Evolutionary conservation across 2,797 vertebrate genomes (phyloP).

Genomic region (Poecilia velifera): DNA sequence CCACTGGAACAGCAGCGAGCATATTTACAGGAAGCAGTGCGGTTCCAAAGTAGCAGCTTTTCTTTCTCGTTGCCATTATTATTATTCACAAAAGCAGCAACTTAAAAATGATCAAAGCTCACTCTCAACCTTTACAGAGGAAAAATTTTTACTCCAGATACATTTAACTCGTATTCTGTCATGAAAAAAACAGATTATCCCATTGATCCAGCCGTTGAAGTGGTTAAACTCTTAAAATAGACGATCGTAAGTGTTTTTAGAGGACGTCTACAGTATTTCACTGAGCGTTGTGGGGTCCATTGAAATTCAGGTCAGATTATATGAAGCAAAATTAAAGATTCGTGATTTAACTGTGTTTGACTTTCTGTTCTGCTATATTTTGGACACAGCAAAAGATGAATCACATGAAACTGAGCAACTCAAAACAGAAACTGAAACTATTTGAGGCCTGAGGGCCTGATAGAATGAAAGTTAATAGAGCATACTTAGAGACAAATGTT

Average conservation of each 20-base stretch:
- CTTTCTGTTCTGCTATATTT: constrained; percentile 2
- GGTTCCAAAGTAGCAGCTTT: background rate
- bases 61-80: background rate
- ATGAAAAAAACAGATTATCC: too few species aligned
- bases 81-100: background rate
- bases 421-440: background rate
- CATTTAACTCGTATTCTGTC: too few species aligned
- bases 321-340: background rate
- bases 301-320: background rate
- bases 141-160: too few species aligned
- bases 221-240: background rate
- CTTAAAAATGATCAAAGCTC: background rate
- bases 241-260: background rate
- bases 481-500: background rate
- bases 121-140: too few species aligned
- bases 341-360: background rate
- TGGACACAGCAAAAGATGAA: background rate
- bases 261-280: background rate
- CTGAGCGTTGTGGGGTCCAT: background rate
- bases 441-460: background rate
- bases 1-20: constrained; percentile 2
- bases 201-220: too few species aligned
- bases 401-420: background rate
- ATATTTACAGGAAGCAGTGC: background rate
- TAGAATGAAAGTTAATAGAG: background rate